Evolutionary conservation across 2,797 vertebrate genomes (phyloP), one percentile per base, ranked within the genome.

Genomic region (Clarias platycephalus): DNA sequence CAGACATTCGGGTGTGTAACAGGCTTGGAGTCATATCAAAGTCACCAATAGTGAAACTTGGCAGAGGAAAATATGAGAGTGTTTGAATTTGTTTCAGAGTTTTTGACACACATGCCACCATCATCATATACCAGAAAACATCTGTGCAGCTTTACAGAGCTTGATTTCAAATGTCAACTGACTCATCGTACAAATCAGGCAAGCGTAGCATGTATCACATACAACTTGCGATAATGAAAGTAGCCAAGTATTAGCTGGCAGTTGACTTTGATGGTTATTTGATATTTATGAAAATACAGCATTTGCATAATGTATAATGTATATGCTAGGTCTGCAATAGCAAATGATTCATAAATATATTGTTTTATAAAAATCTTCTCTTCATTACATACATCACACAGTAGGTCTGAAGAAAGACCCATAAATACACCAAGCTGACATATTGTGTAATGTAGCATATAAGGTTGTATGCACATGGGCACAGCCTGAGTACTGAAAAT

Each of bases 211-310:
- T 72, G 68, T 44, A 12, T 60, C 37, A 40, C 31, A 40, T 57
- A 13, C 57, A 62, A 20, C n/a, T 6, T 28, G 67, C 5, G 15
- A 58, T 82, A 34, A 60, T 71, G 22, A 37, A 72, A 63, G 40
- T 49, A 82, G 34, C 10, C 37, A 63, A 58, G 80, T 28, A 55
- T 37, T 34, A 40, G 34, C 67, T 72, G 24, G 24, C 68, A 62
- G 34, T 58, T 71, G 6, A 40, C 44, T 18, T 58, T 31, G 44
- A 67, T 22, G 44, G 34, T 82, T 16, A 82, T 82, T 71, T 37
- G 53, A 82, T 80, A 80, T 80, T 49, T 67, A 80, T 67, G 78
- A n/a, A 53, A 80, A 80, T n/a, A 53, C 24, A 24, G 22, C 22
- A 60, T 60, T 60, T 60, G 22, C 22, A 64, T 64, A 44, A 26